Conservation (phyloP, 2,797 vertebrate genomes). For the Lutjanus campechanus region DNA sequence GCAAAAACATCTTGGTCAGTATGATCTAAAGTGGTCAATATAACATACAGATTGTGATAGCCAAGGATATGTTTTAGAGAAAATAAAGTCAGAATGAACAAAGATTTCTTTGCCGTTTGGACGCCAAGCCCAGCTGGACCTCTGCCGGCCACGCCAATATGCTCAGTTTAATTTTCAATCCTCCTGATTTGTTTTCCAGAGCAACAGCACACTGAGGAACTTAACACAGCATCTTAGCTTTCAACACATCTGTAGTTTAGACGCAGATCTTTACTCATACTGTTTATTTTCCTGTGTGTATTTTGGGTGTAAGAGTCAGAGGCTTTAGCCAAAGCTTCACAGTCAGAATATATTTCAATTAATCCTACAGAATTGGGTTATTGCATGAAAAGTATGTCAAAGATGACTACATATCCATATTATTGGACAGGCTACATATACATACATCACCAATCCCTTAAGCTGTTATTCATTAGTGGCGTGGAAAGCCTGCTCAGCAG, state of each 20-base stretch:
- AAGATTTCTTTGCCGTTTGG: no score
- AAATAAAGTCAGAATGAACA: no score
- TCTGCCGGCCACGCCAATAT: no score
- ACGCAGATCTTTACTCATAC: constrained; percentile 12
- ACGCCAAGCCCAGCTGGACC: no score
- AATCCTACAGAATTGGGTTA: constrained; percentile 58
- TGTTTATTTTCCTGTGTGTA: constrained; percentile 12
- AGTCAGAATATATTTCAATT: constrained; percentile 65
- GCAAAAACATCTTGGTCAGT: no score
- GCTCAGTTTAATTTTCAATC: no score
- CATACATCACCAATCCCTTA: constrained; percentile 63
- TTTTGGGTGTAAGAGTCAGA: constrained; percentile 9
- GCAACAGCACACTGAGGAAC: no score
- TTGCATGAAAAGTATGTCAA: constrained; percentile 47
- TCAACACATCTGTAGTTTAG: background rate
- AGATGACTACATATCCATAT: constrained; percentile 56
- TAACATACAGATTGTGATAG: no score
- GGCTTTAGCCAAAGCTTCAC: constrained; percentile 32
- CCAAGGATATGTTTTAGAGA: no score
- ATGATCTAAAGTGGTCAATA: no score
- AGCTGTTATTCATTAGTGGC: constrained; percentile 88
- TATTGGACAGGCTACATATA: constrained; percentile 53
- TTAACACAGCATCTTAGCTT: no score
- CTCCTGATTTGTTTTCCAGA: no score
- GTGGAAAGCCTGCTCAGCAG: constrained; percentile 86